Percentiles rank a stretch among this genome's conserved stretches.
phyloP scores from a whole-genome alignment of 2,797 vertebrate genomes.

The Lithobates pipiens region DNA sequence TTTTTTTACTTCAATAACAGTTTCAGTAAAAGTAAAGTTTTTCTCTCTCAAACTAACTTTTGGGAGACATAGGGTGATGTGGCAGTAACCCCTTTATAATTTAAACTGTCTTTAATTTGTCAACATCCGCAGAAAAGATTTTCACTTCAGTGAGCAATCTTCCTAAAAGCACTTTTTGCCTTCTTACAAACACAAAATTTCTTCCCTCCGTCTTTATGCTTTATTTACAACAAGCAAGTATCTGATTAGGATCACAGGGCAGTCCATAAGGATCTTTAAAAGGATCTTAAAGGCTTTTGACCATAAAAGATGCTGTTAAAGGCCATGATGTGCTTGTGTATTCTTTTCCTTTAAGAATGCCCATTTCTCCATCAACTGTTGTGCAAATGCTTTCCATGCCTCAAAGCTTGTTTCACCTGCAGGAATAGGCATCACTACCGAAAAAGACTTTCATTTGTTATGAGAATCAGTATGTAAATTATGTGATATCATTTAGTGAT shows the following conservation, averaged over 20 bases:
- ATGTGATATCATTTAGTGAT: too few species aligned
- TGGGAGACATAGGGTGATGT: neutral
- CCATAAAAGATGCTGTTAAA: too few species aligned
- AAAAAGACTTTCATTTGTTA: too few species aligned
- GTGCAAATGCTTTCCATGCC: too few species aligned
- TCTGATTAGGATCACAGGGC: neutral
- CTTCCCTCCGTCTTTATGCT: neutral
- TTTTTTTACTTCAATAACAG: too few species aligned
- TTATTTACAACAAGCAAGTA: neutral
- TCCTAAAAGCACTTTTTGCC: neutral
- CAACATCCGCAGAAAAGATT: neutral
- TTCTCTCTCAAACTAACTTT: neutral
- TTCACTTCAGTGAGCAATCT: neutral
- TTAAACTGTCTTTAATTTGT: neutral
- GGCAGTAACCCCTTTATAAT: neutral
- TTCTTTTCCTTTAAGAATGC: too few species aligned
- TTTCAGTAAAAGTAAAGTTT: too few species aligned
- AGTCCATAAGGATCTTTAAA: neutral
- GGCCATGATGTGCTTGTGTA: too few species aligned
- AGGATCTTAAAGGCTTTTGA: neutral
- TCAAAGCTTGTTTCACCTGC: too few species aligned
- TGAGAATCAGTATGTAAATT: too few species aligned
- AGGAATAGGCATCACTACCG: too few species aligned
- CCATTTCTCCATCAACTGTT: too few species aligned
- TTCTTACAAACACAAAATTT: neutral